Base-by-base conservation (phyloP, 2,113 vertebrate genomes). In the Donacobius atricapilla region DNA sequence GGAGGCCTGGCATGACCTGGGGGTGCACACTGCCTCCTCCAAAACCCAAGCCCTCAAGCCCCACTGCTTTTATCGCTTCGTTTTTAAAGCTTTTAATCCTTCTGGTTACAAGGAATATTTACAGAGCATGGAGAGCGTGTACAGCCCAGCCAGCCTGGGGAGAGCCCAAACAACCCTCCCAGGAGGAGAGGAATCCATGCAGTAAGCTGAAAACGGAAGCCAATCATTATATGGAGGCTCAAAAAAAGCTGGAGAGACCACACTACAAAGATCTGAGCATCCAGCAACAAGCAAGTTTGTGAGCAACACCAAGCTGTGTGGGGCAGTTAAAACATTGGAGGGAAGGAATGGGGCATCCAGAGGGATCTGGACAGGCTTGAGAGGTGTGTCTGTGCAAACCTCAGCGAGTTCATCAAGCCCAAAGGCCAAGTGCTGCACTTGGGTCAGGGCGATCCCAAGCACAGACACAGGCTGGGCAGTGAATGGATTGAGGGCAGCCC, bases 101-200 rank as follows among this genome's bases (percentile, higher is more conserved):
- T 57, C 42, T 27, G 9, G 35, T 47, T 91, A 66, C 18, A 69
- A 61, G 76, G 31, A 75, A 35, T 9, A 53, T 58, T 58, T 66
- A 57, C n/a, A 61, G 48, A 82, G 45, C 21, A 27, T 8, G 16
- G 23, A 44, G 40, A 66, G 15, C 0, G 0, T 35, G 33, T 27
- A 75, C 16, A 78, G 63, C 58, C 44, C 15, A 48, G 31, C 7
- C 21, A 47, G 37, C 18, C 21, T 7, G 3, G 18, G n/a, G 28
- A 79, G n/a, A 87, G 13, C 14, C 45, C 51, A 58, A 25, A 70
- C 13, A 77, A 68, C 15, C 15, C 48, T 31, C 14, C 37, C 35
- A 79, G 50, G 73, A 76, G 12, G 13, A 73, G 2, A 60, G 18
- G 8, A 47, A 77, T 72, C 63, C 44, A 31, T 7, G 33, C 31